A percentile compares a stretch with the other conserved stretches of the same genome.
phyloP scores from a whole-genome alignment of 2,888 invertebrate genomes.

The Altica lythri region DNA sequence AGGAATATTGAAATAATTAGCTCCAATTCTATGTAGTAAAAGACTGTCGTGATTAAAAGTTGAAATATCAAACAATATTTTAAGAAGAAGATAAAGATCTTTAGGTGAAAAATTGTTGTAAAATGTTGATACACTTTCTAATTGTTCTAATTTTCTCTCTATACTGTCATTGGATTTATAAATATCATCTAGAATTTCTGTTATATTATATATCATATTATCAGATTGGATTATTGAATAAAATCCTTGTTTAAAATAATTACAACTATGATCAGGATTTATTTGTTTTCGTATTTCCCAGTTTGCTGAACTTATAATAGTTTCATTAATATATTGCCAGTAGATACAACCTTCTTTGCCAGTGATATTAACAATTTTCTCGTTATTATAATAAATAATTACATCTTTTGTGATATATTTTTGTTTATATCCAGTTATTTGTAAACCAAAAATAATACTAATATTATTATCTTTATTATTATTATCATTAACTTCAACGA shows the following conservation, averaged over 20 bases:
- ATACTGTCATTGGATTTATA: not conserved
- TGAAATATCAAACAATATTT: slow-evolving; percentile 18
- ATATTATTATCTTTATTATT: not conserved
- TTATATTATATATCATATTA: slow-evolving; percentile 1
- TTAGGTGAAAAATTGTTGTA: slow-evolving; percentile 24
- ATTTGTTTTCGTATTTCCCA: not conserved
- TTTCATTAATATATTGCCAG: not conserved
- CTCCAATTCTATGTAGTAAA: slow-evolving; percentile 20
- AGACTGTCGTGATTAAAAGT: slow-evolving; percentile 11
- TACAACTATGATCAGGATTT: not conserved
- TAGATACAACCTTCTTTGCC: not conserved
- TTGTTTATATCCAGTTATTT: slow-evolving; percentile 8
- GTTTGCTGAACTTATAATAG: not conserved
- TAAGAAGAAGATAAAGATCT: slow-evolving; percentile 27
- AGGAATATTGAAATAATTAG: slow-evolving; percentile 27
- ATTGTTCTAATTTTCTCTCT: slow-evolving; percentile 2
- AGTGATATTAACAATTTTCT: no score
- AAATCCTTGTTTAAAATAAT: slow-evolving; percentile 13
- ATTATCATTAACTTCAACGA: slow-evolving; percentile 15
- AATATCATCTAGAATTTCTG: not conserved
- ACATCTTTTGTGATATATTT: not conserved
- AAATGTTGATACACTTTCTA: slow-evolving; percentile 27
- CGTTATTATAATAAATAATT: not conserved
- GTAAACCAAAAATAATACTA: slow-evolving; percentile 18
- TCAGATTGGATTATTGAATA: slow-evolving; percentile 15